A percentile compares a stretch with the other conserved stretches of the same genome.
These are phyloP conservation scores for Ctena decussata DNA, from an alignment of 2,888 invertebrate species.

Conservation along the genomic window DNA sequence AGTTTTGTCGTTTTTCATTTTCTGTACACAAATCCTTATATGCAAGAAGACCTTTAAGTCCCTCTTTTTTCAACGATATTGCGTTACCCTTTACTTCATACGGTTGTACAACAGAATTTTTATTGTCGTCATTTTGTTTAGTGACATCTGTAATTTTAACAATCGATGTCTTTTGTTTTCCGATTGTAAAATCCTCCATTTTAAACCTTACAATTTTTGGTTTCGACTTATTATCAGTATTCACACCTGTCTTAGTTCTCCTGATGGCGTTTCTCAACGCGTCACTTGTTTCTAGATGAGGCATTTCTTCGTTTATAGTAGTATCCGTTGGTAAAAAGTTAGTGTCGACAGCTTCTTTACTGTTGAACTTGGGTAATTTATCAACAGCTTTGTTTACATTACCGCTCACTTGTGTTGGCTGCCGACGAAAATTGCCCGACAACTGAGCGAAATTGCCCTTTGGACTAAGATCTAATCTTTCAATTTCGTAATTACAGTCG, in stretches of 20 bases:
- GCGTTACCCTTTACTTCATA: constrained; percentile 74
- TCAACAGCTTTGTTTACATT: background rate
- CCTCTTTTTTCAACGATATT: constrained; percentile 59
- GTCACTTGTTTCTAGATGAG: constrained; percentile 39
- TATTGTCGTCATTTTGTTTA: background rate
- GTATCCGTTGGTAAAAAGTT: background rate
- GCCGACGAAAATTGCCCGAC: background rate
- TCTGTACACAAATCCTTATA: constrained; percentile 60
- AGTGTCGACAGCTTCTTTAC: background rate
- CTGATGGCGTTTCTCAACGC: constrained; percentile 29
- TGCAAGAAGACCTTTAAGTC: constrained; percentile 50
- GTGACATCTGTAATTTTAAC: constrained; percentile 51
- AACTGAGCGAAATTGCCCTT: background rate
- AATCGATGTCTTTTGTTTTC: constrained; percentile 54
- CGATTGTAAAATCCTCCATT: constrained; percentile 61
- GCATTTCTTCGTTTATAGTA: constrained; percentile 27
- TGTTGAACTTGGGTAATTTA: background rate
- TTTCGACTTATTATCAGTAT: constrained; percentile 15
- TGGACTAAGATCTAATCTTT: background rate
- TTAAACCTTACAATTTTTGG: constrained; percentile 64
- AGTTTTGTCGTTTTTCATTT: constrained; percentile 58
- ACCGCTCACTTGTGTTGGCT: background rate
- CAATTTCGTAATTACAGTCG: background rate
- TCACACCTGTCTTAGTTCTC: constrained; percentile 41
- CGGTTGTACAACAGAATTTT: constrained; percentile 18